Base-by-base conservation (phyloP, 2,113 vertebrate genomes). In the Gopherus evgoodei region DNA sequence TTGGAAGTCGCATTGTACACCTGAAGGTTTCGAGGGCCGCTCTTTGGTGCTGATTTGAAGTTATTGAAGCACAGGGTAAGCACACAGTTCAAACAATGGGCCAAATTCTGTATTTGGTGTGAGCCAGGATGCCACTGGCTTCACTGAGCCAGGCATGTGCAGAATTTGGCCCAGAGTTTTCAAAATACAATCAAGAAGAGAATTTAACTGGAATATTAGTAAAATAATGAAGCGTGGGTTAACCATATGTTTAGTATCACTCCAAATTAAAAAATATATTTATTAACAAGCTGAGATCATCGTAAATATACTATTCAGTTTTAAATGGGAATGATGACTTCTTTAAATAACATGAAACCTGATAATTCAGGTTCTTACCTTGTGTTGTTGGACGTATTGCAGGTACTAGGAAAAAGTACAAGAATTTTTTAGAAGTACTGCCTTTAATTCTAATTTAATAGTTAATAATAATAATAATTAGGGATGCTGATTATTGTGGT, bases 1-100 rank as follows among this genome's bases (percentile, higher is more conserved):
- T 98, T 98, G 38, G 98, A 98, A 81, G 99, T 99, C 90, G 99
- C 99, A 42, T 99, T 99, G 94, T 99, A 99, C 16, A 99, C 99
- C 90, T 98, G 98, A 90, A 99, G 97, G 96, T 99, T 99, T 50
- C 98, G 97, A 42, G 99, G 99, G 10, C 99, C 98, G 90, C 98
- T 99, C 35, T 97, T 98, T 50, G 97, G 97, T 88, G 98, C 99
- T 99, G 97, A 86, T 93, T 89, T 76, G 91, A 94, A 86, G 1
- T 3, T 86, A 81, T 88, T 85, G 47, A 84, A 81, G 82, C 57
- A 87, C 19, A 62, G 1, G 75, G 90, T 84, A 82, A 93, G 47
- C 35, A 86, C 2, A 49, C 22, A 54, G 82, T 22, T 90, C 24
- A 87, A 86, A 17, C 24, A 6, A 75, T 83, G 5, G 8, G 50